Evolutionary conservation across 1,140 invertebrate species (phyloP).

Genomic region (Eueides isabella): DNA sequence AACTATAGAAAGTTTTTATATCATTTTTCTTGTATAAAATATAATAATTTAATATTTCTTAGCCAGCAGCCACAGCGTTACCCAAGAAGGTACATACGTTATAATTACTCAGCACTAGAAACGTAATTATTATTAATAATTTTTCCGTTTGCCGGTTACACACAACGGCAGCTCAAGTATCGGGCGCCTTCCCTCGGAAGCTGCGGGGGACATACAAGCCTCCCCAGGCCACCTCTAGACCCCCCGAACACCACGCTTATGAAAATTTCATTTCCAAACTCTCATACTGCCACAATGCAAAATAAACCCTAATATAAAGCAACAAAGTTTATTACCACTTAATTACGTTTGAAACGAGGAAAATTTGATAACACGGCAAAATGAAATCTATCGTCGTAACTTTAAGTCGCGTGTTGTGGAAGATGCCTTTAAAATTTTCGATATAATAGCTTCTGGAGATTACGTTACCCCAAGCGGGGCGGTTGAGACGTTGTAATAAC

Average conservation of each 20-base stretch:
- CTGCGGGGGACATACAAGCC: slow-evolving; percentile 66
- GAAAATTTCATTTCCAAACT: slow-evolving; percentile 76
- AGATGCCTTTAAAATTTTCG: slow-evolving; percentile 65
- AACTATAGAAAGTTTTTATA: too few relatives aligned
- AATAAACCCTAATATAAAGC: slow-evolving; percentile 65
- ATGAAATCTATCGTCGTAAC: slow-evolving; percentile 52
- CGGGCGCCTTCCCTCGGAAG: slow-evolving; percentile 63
- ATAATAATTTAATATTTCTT: not conserved
- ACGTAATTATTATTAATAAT: slow-evolving; percentile 76
- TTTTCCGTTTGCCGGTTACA: slow-evolving; percentile 62
- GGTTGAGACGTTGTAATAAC: slow-evolving; percentile 63
- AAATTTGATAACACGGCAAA: slow-evolving; percentile 53
- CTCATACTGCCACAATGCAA: slow-evolving; percentile 54
- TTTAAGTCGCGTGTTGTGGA: slow-evolving; percentile 62
- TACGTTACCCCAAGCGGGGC: slow-evolving; percentile 71
- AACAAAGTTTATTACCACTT: slow-evolving; percentile 62
- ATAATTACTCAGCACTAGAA: slow-evolving; percentile 58
- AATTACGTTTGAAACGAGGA: slow-evolving; percentile 53
- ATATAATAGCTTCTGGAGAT: slow-evolving; percentile 75
- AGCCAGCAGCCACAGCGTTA: not conserved
- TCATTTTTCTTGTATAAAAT: not conserved
- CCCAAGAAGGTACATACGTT: slow-evolving; percentile 45
- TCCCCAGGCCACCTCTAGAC: slow-evolving; percentile 24
- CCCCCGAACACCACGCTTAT: slow-evolving; percentile 59
- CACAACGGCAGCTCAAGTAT: slow-evolving; percentile 60